phyloP scores from a whole-genome alignment of 2,888 invertebrate genomes.

The Lomographa bimaculata region DNA sequence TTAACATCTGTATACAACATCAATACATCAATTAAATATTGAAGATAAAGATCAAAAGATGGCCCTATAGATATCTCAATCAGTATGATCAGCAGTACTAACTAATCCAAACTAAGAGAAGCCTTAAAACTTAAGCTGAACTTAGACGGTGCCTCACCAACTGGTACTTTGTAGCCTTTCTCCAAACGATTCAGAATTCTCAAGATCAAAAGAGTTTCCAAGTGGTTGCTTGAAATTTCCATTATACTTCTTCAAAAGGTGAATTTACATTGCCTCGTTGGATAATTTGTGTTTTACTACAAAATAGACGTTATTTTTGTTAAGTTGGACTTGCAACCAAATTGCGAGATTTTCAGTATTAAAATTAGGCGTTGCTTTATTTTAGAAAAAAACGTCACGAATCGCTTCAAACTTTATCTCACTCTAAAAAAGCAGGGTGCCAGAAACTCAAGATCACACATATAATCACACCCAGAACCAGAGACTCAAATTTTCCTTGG shows the following conservation, averaged over 20 bases:
- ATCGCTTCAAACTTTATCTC: too few relatives aligned
- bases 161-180: slow-evolving; percentile 49
- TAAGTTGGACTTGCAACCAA: slow-evolving; percentile 8
- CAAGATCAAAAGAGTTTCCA: slow-evolving; percentile 72
- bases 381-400: too few relatives aligned
- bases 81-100: slow-evolving; percentile 1
- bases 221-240: slow-evolving; percentile 72
- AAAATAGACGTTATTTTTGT: slow-evolving; percentile 28
- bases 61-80: too few relatives aligned
- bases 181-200: slow-evolving; percentile 60
- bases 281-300: slow-evolving; percentile 53
- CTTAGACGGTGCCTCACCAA: slow-evolving; percentile 17
- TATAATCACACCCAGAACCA: too few relatives aligned
- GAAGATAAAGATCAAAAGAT: too few relatives aligned
- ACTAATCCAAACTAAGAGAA: slow-evolving; percentile 13
- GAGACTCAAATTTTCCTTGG: too few relatives aligned
- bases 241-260: slow-evolving; percentile 67
- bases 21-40: too few relatives aligned
- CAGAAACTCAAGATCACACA: too few relatives aligned
- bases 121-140: slow-evolving; percentile 41
- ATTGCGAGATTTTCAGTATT: slow-evolving; percentile 15
- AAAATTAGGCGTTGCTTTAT: too few relatives aligned
- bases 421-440: too few relatives aligned
- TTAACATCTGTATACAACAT: too few relatives aligned
- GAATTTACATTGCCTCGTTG: slow-evolving; percentile 56